phyloP scores from a whole-genome alignment of 2,888 invertebrate genomes.

The Drosophila atroscutellata region DNA sequence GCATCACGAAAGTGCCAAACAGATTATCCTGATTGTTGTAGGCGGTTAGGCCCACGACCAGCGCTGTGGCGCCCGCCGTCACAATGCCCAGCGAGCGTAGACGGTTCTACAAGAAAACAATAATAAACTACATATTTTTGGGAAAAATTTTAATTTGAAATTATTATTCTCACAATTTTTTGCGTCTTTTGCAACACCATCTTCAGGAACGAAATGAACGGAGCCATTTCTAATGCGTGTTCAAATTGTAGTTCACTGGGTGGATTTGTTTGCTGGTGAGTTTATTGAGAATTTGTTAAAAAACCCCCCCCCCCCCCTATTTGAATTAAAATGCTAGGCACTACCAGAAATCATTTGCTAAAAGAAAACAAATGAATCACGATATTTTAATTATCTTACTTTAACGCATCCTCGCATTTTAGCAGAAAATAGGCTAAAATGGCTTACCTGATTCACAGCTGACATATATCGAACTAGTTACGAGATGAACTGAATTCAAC shows the following conservation, averaged over 20 bases:
- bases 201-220: slow-evolving; percentile 20
- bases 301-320: too few relatives aligned
- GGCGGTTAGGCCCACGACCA: slow-evolving; percentile 45
- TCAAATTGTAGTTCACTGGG: not conserved
- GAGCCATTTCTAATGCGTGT: not conserved
- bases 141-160: not conserved
- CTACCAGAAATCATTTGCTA: not conserved
- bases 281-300: not conserved
- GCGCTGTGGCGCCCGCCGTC: slow-evolving; percentile 57
- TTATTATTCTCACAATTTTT: slow-evolving; percentile 38
- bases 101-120: slow-evolving; percentile 37
- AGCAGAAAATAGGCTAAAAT: not conserved
- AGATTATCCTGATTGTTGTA: slow-evolving; percentile 51
- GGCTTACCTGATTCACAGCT: slow-evolving; percentile 10
- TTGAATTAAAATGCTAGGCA: not conserved
- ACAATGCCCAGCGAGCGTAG: slow-evolving; percentile 63
- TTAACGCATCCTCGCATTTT: not conserved
- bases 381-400: not conserved
- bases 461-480: slow-evolving; percentile 19
- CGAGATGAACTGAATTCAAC: slow-evolving; percentile 4
- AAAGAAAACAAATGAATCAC: not conserved
- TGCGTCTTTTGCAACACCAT: slow-evolving; percentile 38
- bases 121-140: not conserved
- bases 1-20: slow-evolving; percentile 66
- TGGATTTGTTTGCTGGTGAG: not conserved